Conservation (phyloP, 1,140 invertebrate genomes). For the Scylla paramamosain region DNA sequence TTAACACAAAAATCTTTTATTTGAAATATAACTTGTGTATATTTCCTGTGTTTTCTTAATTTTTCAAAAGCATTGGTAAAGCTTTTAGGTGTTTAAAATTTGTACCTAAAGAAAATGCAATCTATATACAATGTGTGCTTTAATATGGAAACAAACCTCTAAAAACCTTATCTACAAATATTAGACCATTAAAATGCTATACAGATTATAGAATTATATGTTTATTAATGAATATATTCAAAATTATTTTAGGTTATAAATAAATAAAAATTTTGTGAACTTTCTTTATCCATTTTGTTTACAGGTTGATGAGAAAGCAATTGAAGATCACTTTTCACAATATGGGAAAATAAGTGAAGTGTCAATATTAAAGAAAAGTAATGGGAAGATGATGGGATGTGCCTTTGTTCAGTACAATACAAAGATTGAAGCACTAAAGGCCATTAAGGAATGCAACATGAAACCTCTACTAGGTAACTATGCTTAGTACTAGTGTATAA, state of each 20-base stretch:
- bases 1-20: no score
- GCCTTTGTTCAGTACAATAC: constrained; percentile 53
- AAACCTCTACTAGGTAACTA: constrained; percentile 70
- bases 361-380: constrained; percentile 34
- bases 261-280: background rate
- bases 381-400: constrained; percentile 58
- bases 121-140: no score
- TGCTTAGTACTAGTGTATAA: background rate
- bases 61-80: no score
- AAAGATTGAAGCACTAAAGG: constrained; percentile 25
- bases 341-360: constrained; percentile 53
- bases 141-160: no score
- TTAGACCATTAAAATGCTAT: background rate
- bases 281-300: constrained; percentile 26
- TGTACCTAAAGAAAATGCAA: no score
- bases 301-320: constrained; percentile 45
- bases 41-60: no score
- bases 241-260: background rate
- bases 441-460: constrained; percentile 65
- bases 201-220: background rate
- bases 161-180: no score
- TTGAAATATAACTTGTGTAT: no score
- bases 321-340: constrained; percentile 45
- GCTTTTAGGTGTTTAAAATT: no score
- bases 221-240: background rate